Base-by-base conservation (phyloP, 2,888 invertebrate genomes). In the Geotrupes spiniger region DNA sequence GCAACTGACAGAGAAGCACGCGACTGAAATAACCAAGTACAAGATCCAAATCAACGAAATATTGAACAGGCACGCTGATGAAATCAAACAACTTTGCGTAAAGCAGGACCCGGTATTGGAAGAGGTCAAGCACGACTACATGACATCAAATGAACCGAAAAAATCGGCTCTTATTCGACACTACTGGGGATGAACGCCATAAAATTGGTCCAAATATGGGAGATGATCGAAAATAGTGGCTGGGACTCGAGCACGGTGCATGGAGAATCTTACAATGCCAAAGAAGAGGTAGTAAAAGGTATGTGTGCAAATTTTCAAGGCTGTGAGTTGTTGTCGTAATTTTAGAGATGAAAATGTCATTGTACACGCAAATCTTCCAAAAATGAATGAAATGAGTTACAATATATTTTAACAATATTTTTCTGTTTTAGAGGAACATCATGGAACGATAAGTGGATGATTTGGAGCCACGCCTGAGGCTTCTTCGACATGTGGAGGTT, bases 201-300 rank as follows among this genome's bases (percentile, higher is more conserved):
- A 11, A 66, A 74, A 44, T 73, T 79, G 51, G 68, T 73, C 47
- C 69, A 73, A 21, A 65, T 82, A 5, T 71, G 77, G 26, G 74
- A 75, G 6, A 78, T 74, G 62, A 72, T 82, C 0, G 72, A 77
- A 52, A 58, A 57, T 9, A 69, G 79, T 42, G 68, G 73, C 28
- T 74, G 76, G 17, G 70, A 73, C 16, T 68, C 77, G 2, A 74
- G 75, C 48, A 60, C 63, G 10, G 75, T 76, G n/a, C 68, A 70
- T 36, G 78, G 79, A 48, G 75, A 70, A 49, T 74, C 75, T 37
- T 60, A 82, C 27, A 75, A 75, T 59, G 66, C 72, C 0, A 77
- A 80, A 61, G 81, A 83, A 68, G 69, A 73, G 4, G 81, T 82
- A 60, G 73, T 82, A 25, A 73, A 70, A 62, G 73, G 82, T 81